phyloP scores from a whole-genome alignment of 2,797 vertebrate species.

The Sebastes diaconus region DNA sequence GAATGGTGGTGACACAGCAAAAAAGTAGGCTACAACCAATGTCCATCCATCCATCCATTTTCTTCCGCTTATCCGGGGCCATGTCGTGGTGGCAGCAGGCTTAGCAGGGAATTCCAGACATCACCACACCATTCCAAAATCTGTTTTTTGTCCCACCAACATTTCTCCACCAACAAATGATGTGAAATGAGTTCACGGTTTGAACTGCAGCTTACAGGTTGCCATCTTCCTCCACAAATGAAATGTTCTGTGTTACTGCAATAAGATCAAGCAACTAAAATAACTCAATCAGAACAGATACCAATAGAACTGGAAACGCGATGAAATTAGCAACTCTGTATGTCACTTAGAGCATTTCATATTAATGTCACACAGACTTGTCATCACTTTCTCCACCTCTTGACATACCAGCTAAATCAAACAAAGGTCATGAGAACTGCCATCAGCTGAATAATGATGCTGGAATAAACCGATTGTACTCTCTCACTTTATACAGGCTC shows the following conservation, averaged over 20 bases:
- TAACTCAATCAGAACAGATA: too few species aligned
- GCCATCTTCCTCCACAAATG: not conserved
- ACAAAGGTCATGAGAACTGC: not conserved
- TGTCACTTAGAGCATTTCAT: not conserved
- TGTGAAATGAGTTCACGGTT: not conserved
- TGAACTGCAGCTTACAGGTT: not conserved
- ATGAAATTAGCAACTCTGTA: not conserved
- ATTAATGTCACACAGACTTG: not conserved
- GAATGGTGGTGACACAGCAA: too few species aligned
- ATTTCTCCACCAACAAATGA: not conserved
- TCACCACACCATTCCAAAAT: too few species aligned
- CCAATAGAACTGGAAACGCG: too few species aligned
- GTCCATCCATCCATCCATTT: too few species aligned
- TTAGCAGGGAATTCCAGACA: too few species aligned
- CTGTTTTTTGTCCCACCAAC: not conserved
- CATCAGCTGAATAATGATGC: not conserved
- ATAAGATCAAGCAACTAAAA: too few species aligned
- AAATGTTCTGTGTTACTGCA: not conserved
- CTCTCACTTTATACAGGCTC: not conserved
- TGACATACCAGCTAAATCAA: not conserved
- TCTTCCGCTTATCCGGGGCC: too few species aligned
- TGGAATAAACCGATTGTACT: not conserved
- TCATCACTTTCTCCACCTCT: not conserved
- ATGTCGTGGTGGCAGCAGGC: too few species aligned
- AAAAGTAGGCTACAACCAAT: too few species aligned